A percentile compares a stretch with the other conserved stretches of the same genome.
Evolutionary conservation across 92 coral and sea anemone species (phyloP).

Genomic region (Plumapathes pennacea): DNA sequence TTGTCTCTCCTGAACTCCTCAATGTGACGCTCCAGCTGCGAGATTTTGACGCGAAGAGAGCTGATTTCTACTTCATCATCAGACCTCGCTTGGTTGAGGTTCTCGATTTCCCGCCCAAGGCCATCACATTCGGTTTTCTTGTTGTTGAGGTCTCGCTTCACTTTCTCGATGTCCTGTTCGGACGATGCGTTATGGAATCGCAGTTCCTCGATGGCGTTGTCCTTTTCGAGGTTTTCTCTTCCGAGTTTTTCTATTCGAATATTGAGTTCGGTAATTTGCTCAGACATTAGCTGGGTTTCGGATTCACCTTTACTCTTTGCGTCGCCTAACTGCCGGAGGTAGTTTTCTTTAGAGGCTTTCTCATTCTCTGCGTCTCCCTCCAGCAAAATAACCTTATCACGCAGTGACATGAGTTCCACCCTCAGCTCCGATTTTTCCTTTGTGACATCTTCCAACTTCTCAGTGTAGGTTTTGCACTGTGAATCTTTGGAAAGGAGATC

Average conservation of each 20-base stretch:
- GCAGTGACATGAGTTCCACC: constrained; percentile 81
- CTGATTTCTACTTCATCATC: constrained; percentile 68
- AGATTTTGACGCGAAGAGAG: constrained; percentile 66
- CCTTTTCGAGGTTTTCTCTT: constrained; percentile 78
- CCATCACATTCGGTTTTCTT: constrained; percentile 75
- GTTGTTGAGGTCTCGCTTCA: constrained; percentile 74
- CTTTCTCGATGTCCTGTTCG: constrained; percentile 72
- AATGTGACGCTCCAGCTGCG: constrained; percentile 68
- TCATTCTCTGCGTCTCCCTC: constrained; percentile 77
- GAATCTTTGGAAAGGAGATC: constrained; percentile 83
- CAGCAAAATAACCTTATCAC: constrained; percentile 65
- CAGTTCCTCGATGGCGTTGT: constrained; percentile 76
- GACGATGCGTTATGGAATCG: constrained; percentile 70
- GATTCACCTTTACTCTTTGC: constrained; percentile 57
- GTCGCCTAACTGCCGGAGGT: constrained; percentile 49
- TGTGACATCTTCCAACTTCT: constrained; percentile 74
- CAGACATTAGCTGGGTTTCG: constrained; percentile 55
- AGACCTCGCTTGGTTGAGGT: constrained; percentile 66
- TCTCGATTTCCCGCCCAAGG: constrained; percentile 52
- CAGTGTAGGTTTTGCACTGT: constrained; percentile 62
- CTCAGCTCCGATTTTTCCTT: constrained; percentile 90
- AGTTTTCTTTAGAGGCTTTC: constrained; percentile 53
- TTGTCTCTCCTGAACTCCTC: constrained; percentile 75
- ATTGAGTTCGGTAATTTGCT: constrained; percentile 63
- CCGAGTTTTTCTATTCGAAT: constrained; percentile 71